Percentiles rank a stretch among this genome's conserved stretches.
Evolutionary conservation across 2,888 invertebrate species (phyloP).

Genomic region (Tortrix viridana): DNA sequence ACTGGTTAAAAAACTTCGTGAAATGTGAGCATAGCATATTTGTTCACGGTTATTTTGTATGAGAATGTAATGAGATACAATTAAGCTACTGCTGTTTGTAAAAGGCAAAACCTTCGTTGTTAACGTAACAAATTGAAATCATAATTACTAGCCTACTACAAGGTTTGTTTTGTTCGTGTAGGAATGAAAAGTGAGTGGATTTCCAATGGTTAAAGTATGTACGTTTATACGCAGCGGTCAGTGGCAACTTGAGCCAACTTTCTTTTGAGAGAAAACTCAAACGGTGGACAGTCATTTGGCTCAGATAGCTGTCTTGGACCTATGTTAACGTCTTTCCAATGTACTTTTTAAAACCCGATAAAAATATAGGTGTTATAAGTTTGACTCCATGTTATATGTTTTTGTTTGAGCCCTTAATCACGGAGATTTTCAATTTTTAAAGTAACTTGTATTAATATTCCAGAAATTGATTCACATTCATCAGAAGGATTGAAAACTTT

Average conservation of each 20-base stretch:
- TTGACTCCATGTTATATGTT: no score
- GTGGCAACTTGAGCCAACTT: slow-evolving; percentile 11
- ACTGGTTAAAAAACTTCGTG: neutral
- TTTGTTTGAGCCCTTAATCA: no score
- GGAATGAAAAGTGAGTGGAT: slow-evolving; percentile 22
- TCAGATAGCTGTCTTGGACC: no score
- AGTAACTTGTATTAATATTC: no score
- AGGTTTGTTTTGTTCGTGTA: slow-evolving; percentile 23
- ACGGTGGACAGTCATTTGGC: no score
- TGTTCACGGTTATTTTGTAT: neutral
- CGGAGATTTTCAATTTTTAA: no score
- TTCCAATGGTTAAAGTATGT: slow-evolving; percentile 10
- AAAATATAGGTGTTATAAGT: no score
- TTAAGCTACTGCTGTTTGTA: slow-evolving; percentile 5
- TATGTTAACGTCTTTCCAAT: no score
- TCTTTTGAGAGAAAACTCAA: slow-evolving; percentile 15
- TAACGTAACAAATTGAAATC: slow-evolving; percentile 13
- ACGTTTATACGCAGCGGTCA: neutral
- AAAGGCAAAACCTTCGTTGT: slow-evolving; percentile 27
- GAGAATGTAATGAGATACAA: neutral
- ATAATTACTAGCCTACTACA: slow-evolving; percentile 18
- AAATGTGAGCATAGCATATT: neutral
- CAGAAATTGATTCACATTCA: no score
- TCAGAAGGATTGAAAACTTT: no score
- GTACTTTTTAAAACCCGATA: no score